A percentile compares a stretch with the other conserved stretches of the same genome.
phyloP scores from a whole-genome alignment of 2,797 vertebrate species.

The Oreochromis mossambicus region DNA sequence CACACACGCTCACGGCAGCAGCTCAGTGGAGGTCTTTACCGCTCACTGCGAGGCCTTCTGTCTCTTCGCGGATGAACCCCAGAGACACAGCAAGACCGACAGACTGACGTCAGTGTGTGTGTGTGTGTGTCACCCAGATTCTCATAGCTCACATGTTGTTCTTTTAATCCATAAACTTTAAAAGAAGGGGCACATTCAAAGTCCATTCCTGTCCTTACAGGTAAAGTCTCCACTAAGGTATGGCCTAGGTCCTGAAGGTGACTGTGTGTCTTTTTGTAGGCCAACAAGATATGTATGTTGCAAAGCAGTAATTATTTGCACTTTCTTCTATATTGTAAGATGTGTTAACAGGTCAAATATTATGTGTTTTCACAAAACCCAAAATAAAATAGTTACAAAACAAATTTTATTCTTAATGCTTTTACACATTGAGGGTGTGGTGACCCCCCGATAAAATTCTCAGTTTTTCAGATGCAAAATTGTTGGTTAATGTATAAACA shows the following conservation, averaged over 20 bases:
- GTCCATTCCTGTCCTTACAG: neutral
- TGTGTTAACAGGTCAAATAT: neutral
- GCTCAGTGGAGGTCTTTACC: constrained; percentile 44
- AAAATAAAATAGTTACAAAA: neutral
- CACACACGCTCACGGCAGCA: neutral
- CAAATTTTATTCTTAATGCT: neutral
- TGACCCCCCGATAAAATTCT: neutral
- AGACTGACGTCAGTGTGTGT: constrained; percentile 31
- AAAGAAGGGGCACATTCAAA: neutral
- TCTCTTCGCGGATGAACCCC: constrained; percentile 48
- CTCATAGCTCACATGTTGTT: neutral
- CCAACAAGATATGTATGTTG: neutral
- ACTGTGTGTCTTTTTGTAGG: neutral
- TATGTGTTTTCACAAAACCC: neutral
- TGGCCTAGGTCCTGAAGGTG: neutral
- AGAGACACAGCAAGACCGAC: constrained; percentile 45
- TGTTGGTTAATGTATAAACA: neutral
- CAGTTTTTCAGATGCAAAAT: neutral
- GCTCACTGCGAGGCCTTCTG: constrained; percentile 57
- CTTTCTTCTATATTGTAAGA: neutral
- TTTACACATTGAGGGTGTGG: neutral
- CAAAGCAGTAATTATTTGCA: neutral
- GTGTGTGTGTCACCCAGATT: neutral
- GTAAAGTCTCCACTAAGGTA: neutral
- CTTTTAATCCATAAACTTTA: neutral